Base-by-base conservation (phyloP, 1,140 invertebrate species). In the Zaprionus davidi region DNA sequence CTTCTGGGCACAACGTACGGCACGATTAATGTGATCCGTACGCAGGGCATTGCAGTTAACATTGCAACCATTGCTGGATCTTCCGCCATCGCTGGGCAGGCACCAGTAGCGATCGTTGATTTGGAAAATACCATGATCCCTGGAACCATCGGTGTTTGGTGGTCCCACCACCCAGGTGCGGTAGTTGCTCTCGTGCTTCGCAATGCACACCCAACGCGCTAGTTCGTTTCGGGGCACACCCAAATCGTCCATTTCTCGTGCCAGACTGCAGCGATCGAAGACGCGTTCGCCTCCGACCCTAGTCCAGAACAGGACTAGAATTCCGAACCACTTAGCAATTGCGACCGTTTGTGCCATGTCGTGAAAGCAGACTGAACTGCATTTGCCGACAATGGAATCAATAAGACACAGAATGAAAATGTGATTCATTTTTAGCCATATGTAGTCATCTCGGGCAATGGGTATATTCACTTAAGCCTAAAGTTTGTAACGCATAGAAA, bases 21-120 rank as follows among this genome's bases (percentile, higher is more conserved):
- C 44, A 11, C 2, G 3, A 31, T 71, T 31, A 46, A 76, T 76
- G 31, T 68, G 49, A 24, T 76, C 68, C 1, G 65, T 64, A 46
- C 62, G 62, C n/a, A 76, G 53, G 17, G 56, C 58, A 5, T 41
- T 51, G 24, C 72, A 76, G 6, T 38, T 34, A 3, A 59, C 38
- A 4, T 76, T n/a, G 62, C 67, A 71, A 13, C 34, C 44, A 15
- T 76, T 64, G 31, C 31, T 0, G 6, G 60, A 66, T 17, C 3
- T 7, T 24, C 24, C 22, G 7, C 65, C 63, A 20, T 69, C 49
- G 12, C n/a, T 34, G 7, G 70, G 58, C 15, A 46, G 17, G 46
- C 94, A 94, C 94, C 93, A 94, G 71, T 93, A 94, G n/a, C 83
- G 88, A 77, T 94, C 93, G 79, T 94, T 94, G 67, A 94, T 93